Conservation (phyloP, 2,888 invertebrate genomes). For the Drosophila helvetica region DNA sequence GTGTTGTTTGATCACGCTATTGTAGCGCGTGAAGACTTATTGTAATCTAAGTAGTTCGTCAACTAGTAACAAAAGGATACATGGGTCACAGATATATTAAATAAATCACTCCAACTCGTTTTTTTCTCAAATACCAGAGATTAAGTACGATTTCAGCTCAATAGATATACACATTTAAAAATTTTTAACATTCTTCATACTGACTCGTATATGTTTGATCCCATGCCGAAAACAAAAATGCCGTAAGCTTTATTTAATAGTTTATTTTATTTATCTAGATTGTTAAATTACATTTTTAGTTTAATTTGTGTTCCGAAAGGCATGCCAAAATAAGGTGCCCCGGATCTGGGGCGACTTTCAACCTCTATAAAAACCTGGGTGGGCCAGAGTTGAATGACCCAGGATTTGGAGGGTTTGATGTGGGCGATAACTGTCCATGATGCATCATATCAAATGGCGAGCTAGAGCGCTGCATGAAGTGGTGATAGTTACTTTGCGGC, state of each 20-base stretch:
- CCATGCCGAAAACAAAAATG: too few species aligned
- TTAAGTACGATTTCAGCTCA: too few species aligned
- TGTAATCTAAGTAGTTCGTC: too few species aligned
- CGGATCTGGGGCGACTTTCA: slow-evolving; percentile 83
- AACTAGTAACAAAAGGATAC: too few species aligned
- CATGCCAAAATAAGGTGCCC: slow-evolving; percentile 83
- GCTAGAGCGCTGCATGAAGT: slow-evolving; percentile 83
- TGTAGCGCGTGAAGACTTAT: too few species aligned
- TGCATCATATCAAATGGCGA: slow-evolving; percentile 83
- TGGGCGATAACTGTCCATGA: slow-evolving; percentile 82
- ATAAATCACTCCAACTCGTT: too few species aligned
- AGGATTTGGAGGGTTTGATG: slow-evolving; percentile 78
- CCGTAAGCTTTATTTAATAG: slow-evolving; percentile 36
- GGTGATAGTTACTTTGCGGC: slow-evolving; percentile 83
- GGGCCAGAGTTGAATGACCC: slow-evolving; percentile 83
- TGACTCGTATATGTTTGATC: too few species aligned
- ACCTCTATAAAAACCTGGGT: slow-evolving; percentile 84
- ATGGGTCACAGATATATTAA: too few species aligned
- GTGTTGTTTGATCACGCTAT: too few species aligned
- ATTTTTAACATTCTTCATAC: too few species aligned
- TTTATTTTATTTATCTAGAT: slow-evolving; percentile 58
- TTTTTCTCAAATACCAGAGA: too few species aligned
- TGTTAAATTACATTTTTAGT: slow-evolving; percentile 56
- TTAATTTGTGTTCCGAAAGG: slow-evolving; percentile 81
- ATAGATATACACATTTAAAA: too few species aligned